Evolutionary conservation across 2,888 invertebrate genomes (phyloP), one percentile per base, ranked within the genome.

Genomic region (Brachynemurus nebulosus): DNA sequence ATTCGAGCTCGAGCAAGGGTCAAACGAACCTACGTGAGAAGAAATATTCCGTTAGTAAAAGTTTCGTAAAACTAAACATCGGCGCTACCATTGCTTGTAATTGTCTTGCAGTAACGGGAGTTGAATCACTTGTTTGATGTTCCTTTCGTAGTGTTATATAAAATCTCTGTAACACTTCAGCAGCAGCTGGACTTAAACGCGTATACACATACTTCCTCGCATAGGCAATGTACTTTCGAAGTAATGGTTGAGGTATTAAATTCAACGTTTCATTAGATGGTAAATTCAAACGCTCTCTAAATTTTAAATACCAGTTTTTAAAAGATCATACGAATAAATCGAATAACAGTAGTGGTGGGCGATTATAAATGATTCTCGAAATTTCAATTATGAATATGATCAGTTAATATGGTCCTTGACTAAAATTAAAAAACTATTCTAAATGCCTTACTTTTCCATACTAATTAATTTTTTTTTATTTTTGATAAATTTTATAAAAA

Each of bases 161-260:
- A 64, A 89, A 93, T 8, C 76, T 66, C 63, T 84, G 78, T 17
- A 92, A 61, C 1, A 78, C 66, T 47, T 67, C 65, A 3, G 78
- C 79, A 2, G 93, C 92, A 42, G 78, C 80, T 1, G 64, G 60
- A 25, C 78, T 78, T 14, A 95, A 68, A 55, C 73, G 74, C 1
- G 95, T 92, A 51, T 83, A 78, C 0, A 92, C 85, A 63, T 88
- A 89, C 61, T 88, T 80, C 48, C 83, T 76, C 1, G 92, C 88
- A 63, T 93, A 96, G 0, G 85, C 86, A 52, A 96, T 83, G 58
- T 92, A 96, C 66, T 92, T 93, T 48, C 90, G 76, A 4, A 96
- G 70, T 38, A 89, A 63, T 42, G 74, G 72, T 40, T 78, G 70
- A 0, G 93, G 86, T 45, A 96, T 66, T 3, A 76, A 67, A 58